These are phyloP conservation scores for Nephrotoma guestfalica DNA, from an alignment of 2,888 invertebrate species.

Conservation along the genomic window DNA sequence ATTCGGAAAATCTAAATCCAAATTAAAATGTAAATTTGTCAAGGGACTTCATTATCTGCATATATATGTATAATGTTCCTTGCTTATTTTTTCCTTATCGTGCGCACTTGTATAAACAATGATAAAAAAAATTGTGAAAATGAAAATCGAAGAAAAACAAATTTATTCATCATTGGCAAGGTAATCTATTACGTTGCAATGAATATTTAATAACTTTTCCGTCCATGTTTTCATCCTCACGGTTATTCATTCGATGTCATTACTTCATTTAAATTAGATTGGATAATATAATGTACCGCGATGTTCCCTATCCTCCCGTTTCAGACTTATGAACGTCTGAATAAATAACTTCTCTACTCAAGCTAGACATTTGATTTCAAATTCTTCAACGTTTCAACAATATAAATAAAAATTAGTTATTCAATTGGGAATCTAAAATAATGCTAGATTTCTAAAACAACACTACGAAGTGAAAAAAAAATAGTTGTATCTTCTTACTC, in stretches of 20 bases:
- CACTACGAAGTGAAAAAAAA: neutral
- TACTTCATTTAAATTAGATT: neutral
- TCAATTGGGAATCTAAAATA: neutral
- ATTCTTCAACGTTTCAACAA: neutral
- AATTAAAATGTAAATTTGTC: constrained; percentile 6
- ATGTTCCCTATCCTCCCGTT: neutral
- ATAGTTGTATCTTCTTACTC: neutral
- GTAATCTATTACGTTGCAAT: neutral
- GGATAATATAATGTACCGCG: neutral
- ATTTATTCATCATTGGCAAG: neutral
- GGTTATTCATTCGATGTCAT: neutral
- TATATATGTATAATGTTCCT: neutral
- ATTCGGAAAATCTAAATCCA: neutral
- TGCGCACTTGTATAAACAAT: neutral
- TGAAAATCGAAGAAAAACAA: neutral
- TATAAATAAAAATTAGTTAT: neutral
- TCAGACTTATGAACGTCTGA: neutral
- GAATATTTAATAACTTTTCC: neutral
- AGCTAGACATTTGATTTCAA: neutral
- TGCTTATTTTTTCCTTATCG: neutral
- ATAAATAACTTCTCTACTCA: neutral
- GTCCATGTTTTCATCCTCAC: neutral
- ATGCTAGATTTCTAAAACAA: neutral
- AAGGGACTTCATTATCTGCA: constrained; percentile 2
- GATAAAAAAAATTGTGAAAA: neutral